phyloP scores from a whole-genome alignment of 1,140 invertebrate genomes.

The Cyclina sinensis region DNA sequence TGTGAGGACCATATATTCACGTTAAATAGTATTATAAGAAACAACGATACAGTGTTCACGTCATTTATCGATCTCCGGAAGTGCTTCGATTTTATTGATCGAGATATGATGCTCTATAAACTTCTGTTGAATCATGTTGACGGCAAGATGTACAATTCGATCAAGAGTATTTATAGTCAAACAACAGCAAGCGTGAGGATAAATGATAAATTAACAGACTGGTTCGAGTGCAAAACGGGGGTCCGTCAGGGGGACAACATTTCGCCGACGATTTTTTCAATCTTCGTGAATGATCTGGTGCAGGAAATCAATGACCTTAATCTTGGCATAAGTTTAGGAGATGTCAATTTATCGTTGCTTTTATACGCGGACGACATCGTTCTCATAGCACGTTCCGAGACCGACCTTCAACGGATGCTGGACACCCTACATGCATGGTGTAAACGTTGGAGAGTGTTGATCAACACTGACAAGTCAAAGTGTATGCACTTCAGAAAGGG shows the following conservation, averaged over 20 bases:
- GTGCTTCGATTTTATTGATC: conserved; percentile 47
- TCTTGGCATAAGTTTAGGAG: conserved; percentile 49
- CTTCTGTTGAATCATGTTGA: conserved; percentile 18
- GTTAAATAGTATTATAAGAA: too few species aligned
- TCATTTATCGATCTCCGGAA: conserved; percentile 34
- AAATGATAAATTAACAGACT: conserved; percentile 40
- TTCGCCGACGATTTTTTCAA: conserved; percentile 44
- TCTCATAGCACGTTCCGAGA: conserved; percentile 36
- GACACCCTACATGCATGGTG: conserved; percentile 68
- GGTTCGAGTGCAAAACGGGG: conserved; percentile 20
- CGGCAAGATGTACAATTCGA: conserved; percentile 29
- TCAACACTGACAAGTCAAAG: conserved; percentile 69
- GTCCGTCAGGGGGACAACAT: conserved; percentile 56
- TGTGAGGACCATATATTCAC: too few species aligned
- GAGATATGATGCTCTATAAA: too few species aligned
- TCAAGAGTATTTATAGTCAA: conserved; percentile 6
- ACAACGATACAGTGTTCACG: too few species aligned
- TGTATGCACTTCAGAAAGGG: conserved; percentile 61
- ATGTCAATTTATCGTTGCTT: conserved; percentile 36
- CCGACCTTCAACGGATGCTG: conserved; percentile 55
- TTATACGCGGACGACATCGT: conserved; percentile 72
- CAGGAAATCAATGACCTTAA: conserved; percentile 49
- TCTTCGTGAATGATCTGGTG: too few species aligned
- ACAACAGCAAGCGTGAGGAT: background rate
- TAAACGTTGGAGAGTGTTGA: conserved; percentile 57